Evolutionary conservation across 2,888 invertebrate genomes (phyloP), one percentile per base, ranked within the genome.

Genomic region (Rhagophthalmus giganteus): DNA sequence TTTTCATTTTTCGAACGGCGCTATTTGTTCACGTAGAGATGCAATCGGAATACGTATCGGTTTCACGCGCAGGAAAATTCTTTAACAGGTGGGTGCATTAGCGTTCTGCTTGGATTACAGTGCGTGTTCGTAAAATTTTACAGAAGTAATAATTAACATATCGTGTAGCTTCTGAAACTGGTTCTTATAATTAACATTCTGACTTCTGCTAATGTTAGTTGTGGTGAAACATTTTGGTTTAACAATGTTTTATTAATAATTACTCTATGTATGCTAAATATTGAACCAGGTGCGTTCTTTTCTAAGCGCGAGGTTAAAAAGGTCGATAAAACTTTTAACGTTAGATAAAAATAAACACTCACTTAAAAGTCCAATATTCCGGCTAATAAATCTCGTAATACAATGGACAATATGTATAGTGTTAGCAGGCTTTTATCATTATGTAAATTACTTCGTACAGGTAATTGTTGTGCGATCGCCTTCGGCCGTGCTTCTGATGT

Each of bases 61-160:
- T 48, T 55, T 54, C 26, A 52, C 54, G 55, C 57, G 10, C 15
- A 30, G 28, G 37, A 45, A 34, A 53, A 54, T 55, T 55, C 54
- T 40, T 50, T 38, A 50, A 49, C 50, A 50, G 53, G 58, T 58
- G 58, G 55, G 58, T 58, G 58, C 53, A 53, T 37, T 46, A 38
- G 31, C 45, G 45, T 54, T 55, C 51, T 54, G 47, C 47, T 58
- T 55, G 53, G 47, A 50, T 55, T 54, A 33, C 46, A 40, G 46
- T 42, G 53, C 58, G 58, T 58, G 58, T 51, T 51, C 42, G 24
- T 34, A 48, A 40, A 32, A 52, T 56, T 54, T 49, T 56, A 57
- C 54, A 54, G 48, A 54, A 56, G 57, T 60, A 60, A 57, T 59
- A 56, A 61, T 61, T 61, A 61, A 59, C 56, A 57, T 61, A 60